Base-by-base conservation (phyloP, 2,888 invertebrate genomes). In the Drosophila multiciliata region DNA sequence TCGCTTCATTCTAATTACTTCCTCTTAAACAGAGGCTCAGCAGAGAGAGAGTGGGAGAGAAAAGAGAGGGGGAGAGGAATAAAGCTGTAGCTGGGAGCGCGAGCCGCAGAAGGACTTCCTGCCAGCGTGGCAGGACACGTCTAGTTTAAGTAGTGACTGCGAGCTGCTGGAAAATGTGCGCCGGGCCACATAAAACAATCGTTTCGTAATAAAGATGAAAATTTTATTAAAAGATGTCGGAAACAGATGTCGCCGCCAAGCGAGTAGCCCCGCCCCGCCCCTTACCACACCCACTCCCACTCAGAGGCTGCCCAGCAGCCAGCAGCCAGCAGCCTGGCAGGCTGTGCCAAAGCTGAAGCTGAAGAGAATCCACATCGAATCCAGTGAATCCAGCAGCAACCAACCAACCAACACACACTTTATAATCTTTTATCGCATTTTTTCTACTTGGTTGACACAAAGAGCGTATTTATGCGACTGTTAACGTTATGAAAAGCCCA, bases 161-260 rank as follows among this genome's bases (percentile, higher is more conserved):
- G 59, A 60, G 58, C 55, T 52, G 65, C 32, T 29, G 50, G 32
- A 49, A n/a, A 26, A 38, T 65, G 33, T 38, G 42, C 23, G 58
- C 40, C 48, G 75, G 52, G 81, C 80, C 83, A 82, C 88, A 92
- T 93, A 93, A 93, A 92, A 92, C 92, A 92, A 92, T 92, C 91
- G 91, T 92, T 92, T 91, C 89, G 92, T 92, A 93, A 93, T 93
- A 93, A 93, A 93, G 93, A 93, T 93, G 93, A 93, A 93, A 93
- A 92, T 93, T 93, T 93, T 93, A 93, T 93, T 93, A 93, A 93
- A 93, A 93, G 93, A 93, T 93, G 93, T 93, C 93, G 91, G 90
- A 91, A 92, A 91, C 93, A 93, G 93, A 93, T 93, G 93, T 92
- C 92, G 89, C 91, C 84, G 77, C 75, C 73, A 76, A 73, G 66